phyloP scores from a whole-genome alignment of 2,888 invertebrate genomes.

The Diadegma fenestrale region DNA sequence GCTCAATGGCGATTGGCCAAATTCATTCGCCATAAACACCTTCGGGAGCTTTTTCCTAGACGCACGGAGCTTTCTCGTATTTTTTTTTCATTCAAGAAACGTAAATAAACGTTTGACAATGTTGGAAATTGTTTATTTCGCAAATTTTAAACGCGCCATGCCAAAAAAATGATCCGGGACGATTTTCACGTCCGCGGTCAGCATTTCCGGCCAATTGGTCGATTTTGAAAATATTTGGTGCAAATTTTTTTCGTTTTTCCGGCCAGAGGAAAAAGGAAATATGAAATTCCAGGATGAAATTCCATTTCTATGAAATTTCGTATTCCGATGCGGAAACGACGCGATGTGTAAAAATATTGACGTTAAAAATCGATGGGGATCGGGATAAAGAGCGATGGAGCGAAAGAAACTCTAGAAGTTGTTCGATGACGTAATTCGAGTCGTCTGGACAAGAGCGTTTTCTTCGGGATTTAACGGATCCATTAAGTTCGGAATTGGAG shows the following conservation, averaged over 20 bases:
- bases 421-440: constrained; percentile 32
- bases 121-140: not conserved
- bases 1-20: constrained; percentile 34
- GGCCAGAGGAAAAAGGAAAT: too few species aligned
- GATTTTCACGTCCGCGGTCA: too few species aligned
- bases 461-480: constrained; percentile 44
- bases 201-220: too few species aligned
- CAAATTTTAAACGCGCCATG: not conserved
- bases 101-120: not conserved
- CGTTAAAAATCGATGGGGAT: not conserved
- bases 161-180: not conserved
- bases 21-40: constrained; percentile 3
- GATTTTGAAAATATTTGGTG: too few species aligned
- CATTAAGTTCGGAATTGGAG: constrained; percentile 55
- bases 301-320: too few species aligned
- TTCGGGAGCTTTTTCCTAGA: not conserved
- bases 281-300: too few species aligned
- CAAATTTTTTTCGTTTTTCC: too few species aligned
- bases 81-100: not conserved
- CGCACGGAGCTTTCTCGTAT: not conserved
- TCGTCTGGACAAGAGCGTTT: constrained; percentile 27
- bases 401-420: not conserved
- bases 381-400: not conserved
- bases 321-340: not conserved
- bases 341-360: not conserved